phyloP scores from a whole-genome alignment of 2,888 invertebrate genomes.

The Eupithecia subfuscata region DNA sequence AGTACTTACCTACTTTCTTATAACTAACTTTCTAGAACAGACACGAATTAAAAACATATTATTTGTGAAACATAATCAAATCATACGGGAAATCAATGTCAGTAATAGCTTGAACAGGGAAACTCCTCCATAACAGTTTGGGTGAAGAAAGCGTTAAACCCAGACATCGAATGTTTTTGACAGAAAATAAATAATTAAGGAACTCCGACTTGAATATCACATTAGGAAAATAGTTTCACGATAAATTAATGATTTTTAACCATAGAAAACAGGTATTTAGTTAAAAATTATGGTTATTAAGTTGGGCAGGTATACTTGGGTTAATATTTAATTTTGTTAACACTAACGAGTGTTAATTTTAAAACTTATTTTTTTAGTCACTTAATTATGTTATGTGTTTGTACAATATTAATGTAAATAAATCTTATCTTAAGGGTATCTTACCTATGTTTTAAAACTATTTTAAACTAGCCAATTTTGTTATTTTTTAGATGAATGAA shows the following conservation, averaged over 20 bases:
- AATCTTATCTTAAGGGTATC: neutral
- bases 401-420: conserved; percentile 17
- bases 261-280: neutral
- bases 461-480: conserved; percentile 68
- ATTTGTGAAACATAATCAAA: neutral
- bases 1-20: neutral
- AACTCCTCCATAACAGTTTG: neutral
- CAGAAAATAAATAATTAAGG: neutral
- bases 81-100: neutral
- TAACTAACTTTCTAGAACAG: neutral
- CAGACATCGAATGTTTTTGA: too few species aligned
- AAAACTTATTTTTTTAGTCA: neutral
- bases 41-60: neutral
- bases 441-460: conserved; percentile 8
- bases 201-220: neutral
- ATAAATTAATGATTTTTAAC: neutral
- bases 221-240: neutral
- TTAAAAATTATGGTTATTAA: neutral
- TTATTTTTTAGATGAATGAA: conserved; percentile 70
- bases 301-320: neutral
- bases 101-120: neutral
- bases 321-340: neutral
- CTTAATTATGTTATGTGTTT: neutral
- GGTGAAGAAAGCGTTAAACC: neutral
- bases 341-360: neutral